These are phyloP conservation scores for Heliocidaris tuberculata DNA, from an alignment of 35 echinoderm and acorn worm genomes.

Conservation along the genomic window DNA sequence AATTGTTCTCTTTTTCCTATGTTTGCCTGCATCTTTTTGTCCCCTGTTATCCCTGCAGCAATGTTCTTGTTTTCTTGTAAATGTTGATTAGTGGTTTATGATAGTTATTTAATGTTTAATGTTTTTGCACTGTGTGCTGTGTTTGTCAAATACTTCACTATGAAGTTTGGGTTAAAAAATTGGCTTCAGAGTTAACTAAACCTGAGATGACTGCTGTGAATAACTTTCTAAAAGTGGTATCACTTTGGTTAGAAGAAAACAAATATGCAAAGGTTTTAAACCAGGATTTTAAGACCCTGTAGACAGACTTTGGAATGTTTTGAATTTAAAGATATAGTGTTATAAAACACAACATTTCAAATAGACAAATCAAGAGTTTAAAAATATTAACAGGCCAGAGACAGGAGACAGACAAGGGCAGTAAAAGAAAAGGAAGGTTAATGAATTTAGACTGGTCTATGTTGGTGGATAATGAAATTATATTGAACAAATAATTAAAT, in stretches of 20 bases:
- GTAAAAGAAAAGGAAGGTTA: not conserved
- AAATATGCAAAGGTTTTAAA: not conserved
- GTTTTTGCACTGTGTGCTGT: not conserved
- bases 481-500: not conserved
- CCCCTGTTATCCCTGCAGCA: not conserved
- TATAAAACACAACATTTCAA: not conserved
- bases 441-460: not conserved
- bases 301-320: not conserved
- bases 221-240: not conserved
- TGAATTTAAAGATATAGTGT: not conserved
- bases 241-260: not conserved
- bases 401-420: not conserved
- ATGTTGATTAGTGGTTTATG: not conserved
- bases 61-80: not conserved
- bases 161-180: not conserved
- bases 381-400: not conserved
- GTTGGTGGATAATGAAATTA: slow-evolving; percentile 1
- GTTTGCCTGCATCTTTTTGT: not conserved
- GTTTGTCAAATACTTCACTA: not conserved
- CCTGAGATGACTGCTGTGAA: not conserved
- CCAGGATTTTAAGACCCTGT: not conserved
- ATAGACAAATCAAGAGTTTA: not conserved
- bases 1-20: not conserved
- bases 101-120: not conserved
- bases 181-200: not conserved